phyloP scores from a whole-genome alignment of 2,113 vertebrate genomes.

The Dipodomys ordii region DNA sequence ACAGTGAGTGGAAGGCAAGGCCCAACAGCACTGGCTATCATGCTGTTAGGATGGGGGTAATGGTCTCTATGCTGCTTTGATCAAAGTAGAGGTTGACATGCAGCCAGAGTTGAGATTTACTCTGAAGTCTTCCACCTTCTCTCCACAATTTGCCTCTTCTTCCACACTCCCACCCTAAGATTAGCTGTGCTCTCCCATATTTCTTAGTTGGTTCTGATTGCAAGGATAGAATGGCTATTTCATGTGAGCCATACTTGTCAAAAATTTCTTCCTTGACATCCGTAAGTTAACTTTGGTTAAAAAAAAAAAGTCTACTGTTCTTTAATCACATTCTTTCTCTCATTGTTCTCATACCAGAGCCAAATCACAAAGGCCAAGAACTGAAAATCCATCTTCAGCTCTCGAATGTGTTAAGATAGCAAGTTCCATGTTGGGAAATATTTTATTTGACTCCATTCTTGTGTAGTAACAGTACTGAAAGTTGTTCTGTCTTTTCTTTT shows the following conservation, averaged over 20 bases:
- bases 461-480: neutral
- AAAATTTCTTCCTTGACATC: neutral
- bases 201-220: neutral
- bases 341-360: neutral
- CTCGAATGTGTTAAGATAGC: too few relatives aligned
- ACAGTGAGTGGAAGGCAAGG: too few relatives aligned
- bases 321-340: neutral
- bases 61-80: neutral
- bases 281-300: neutral
- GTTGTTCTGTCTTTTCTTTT: neutral
- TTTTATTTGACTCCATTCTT: neutral
- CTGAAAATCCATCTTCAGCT: neutral
- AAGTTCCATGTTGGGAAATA: neutral
- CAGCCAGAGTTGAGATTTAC: neutral
- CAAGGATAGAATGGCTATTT: neutral
- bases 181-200: too few relatives aligned
- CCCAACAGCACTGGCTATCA: neutral
- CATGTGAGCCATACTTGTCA: neutral
- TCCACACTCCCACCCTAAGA: too few relatives aligned
- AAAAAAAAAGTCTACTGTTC: neutral
- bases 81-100: neutral
- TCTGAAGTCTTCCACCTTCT: too few relatives aligned
- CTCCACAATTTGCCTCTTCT: neutral
- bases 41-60: neutral
- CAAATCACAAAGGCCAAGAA: neutral